phyloP scores from a whole-genome alignment of 2,797 vertebrate genomes.

The Anabas testudineus region DNA sequence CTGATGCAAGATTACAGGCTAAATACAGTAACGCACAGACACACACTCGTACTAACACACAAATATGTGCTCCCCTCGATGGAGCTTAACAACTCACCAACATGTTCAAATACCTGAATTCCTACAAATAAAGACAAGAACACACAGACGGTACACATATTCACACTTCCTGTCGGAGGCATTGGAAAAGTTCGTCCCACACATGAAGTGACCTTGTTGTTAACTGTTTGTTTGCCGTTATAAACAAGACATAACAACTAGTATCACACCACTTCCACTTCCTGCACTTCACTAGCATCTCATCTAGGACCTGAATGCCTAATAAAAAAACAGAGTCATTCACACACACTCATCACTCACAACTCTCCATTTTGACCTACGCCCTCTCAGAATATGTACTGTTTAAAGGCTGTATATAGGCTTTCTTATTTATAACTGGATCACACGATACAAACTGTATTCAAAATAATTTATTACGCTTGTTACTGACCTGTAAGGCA shows the following conservation, averaged over 20 bases:
- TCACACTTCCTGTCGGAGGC: conserved; percentile 25
- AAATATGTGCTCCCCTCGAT: conserved; percentile 33
- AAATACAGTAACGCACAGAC: conserved; percentile 53
- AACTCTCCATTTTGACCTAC: conserved; percentile 28
- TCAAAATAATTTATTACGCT: no score
- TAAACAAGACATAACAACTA: conserved; percentile 31
- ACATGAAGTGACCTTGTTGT: conserved; percentile 58
- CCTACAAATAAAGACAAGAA: conserved; percentile 37
- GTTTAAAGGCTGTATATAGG: not conserved
- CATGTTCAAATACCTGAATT: conserved; percentile 44
- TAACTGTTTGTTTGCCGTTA: conserved; percentile 52
- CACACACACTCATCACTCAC: conserved; percentile 18
- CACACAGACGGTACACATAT: not conserved
- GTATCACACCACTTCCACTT: conserved; percentile 37
- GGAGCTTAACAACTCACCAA: conserved; percentile 46
- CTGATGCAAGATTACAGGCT: conserved; percentile 73
- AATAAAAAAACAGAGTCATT: conserved; percentile 35
- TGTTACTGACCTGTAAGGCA: no score
- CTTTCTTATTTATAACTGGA: conserved; percentile 11
- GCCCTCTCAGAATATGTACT: conserved; percentile 21
- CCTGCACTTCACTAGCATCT: conserved; percentile 39
- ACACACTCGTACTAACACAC: conserved; percentile 4
- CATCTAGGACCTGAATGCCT: conserved; percentile 46
- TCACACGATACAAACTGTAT: no score
- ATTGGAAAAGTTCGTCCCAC: conserved; percentile 53